Evolutionary conservation across 1,140 invertebrate genomes (phyloP).

Genomic region (Pinna nobilis): DNA sequence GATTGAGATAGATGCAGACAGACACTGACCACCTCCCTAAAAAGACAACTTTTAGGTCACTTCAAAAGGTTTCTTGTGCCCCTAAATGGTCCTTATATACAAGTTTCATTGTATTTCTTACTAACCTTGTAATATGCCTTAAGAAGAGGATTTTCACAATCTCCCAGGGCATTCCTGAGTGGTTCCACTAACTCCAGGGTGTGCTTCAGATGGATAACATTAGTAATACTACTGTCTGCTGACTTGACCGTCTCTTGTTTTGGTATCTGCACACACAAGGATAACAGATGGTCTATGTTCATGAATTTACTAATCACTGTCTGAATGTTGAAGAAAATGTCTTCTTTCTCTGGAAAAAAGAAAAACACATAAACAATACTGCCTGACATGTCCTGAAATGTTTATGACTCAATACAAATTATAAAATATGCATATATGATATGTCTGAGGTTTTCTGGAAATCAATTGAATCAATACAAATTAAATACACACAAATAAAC

Average conservation of each 20-base stretch:
- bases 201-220: conserved; percentile 86
- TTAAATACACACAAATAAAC: not conserved
- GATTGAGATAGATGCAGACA: too few relatives aligned
- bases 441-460: too few relatives aligned
- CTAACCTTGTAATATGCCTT: conserved; percentile 80
- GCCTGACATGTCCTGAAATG: not conserved
- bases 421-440: too few relatives aligned
- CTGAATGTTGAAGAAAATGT: conserved; percentile 78
- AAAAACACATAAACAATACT: not conserved
- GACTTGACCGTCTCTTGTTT: conserved; percentile 79
- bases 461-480: not conserved
- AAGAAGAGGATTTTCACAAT: conserved; percentile 79
- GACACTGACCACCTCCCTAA: too few relatives aligned
- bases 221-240: conserved; percentile 85
- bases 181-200: conserved; percentile 83
- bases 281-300: conserved; percentile 81
- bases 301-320: conserved; percentile 77
- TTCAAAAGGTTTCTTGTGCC: too few relatives aligned
- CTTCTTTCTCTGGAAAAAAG: conserved; percentile 56
- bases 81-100: too few relatives aligned
- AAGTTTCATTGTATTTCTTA: too few relatives aligned
- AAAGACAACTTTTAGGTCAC: too few relatives aligned
- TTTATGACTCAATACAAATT: too few relatives aligned
- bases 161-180: conserved; percentile 79
- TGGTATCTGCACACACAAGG: conserved; percentile 78